These are phyloP conservation scores for Anabas testudineus DNA, from an alignment of 2,797 vertebrate genomes.

Conservation along the genomic window DNA sequence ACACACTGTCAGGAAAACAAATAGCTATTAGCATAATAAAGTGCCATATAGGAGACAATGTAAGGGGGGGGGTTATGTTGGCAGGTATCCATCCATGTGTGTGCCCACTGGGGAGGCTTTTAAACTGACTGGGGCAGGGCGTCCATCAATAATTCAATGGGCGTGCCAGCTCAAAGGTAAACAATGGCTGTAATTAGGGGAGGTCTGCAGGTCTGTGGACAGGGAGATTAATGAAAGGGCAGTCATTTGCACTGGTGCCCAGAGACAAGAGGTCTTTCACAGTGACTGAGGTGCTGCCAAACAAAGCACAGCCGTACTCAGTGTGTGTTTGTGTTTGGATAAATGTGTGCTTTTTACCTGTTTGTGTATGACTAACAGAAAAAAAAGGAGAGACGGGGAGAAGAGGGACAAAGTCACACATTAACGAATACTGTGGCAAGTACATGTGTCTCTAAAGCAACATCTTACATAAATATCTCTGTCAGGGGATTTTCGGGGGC, in stretches of 20 bases:
- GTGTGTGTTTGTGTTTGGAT: constrained; percentile 11
- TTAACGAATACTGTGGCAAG: neutral
- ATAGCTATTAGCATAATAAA: constrained; percentile 64
- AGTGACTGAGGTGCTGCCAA: constrained; percentile 66
- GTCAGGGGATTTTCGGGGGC: neutral
- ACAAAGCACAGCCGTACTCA: constrained; percentile 41
- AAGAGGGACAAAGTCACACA: neutral
- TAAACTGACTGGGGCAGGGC: constrained; percentile 67
- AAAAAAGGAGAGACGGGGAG: neutral
- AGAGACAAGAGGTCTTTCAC: constrained; percentile 71
- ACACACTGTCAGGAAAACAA: constrained; percentile 52
- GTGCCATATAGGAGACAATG: constrained; percentile 45
- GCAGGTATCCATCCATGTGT: constrained; percentile 59
- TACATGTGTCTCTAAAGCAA: neutral
- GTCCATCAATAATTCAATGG: constrained; percentile 80
- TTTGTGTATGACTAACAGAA: constrained; percentile 12
- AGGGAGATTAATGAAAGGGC: constrained; percentile 83
- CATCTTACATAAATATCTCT: neutral
- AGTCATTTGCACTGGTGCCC: constrained; percentile 69
- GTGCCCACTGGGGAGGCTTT: constrained; percentile 62
- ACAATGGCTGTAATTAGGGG: constrained; percentile 84
- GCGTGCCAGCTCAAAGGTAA: constrained; percentile 82
- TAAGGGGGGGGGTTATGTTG: too few species aligned
- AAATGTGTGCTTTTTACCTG: neutral
- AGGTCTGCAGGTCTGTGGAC: constrained; percentile 70